Percentiles rank a stretch among this genome's conserved stretches.
Evolutionary conservation across 2,113 vertebrate genomes (phyloP).

Genomic region (Mormyrus iriodes): DNA sequence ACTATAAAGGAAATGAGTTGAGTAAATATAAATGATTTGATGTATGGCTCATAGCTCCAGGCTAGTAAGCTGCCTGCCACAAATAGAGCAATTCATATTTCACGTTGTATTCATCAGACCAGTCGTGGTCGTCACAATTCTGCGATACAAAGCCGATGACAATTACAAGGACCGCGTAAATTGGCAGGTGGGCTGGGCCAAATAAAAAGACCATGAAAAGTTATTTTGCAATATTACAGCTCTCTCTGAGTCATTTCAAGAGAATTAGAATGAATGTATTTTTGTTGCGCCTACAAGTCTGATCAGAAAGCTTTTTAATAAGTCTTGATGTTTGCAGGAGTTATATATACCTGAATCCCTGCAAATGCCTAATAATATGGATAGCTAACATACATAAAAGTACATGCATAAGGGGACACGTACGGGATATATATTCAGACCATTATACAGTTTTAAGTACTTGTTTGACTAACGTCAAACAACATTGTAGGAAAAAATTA

Average conservation of each 20-base stretch:
- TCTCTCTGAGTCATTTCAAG: background rate
- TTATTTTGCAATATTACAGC: background rate
- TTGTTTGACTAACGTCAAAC: background rate
- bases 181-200: background rate
- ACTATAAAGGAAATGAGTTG: background rate
- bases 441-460: background rate
- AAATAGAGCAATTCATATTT: background rate
- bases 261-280: background rate
- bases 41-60: background rate
- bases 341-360: too few species aligned
- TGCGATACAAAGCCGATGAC: background rate
- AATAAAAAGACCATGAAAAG: background rate
- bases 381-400: background rate
- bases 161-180: background rate
- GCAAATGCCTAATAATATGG: too few species aligned
- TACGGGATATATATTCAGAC: background rate
- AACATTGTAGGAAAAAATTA: background rate
- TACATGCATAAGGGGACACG: background rate
- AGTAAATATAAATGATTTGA: background rate
- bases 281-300: background rate
- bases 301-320: too few species aligned
- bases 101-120: background rate
- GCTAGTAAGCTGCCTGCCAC: background rate
- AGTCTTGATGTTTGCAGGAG: background rate
- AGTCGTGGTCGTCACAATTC: background rate